Base-by-base conservation (phyloP, 1,140 invertebrate genomes). In the Drosophila micromelanica region DNA sequence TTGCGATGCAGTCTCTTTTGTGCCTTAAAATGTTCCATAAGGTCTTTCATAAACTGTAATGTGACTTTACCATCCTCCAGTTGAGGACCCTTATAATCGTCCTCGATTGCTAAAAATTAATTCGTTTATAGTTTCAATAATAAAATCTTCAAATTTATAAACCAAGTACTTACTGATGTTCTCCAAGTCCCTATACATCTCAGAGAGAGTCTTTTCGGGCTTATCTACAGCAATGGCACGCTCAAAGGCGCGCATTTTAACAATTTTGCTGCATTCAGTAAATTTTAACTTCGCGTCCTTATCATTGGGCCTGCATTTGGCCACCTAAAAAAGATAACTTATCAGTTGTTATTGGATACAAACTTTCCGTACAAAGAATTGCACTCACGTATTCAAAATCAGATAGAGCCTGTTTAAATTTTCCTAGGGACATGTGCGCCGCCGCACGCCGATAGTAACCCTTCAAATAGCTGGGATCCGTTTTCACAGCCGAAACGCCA, bases 191-290 rank as follows among this genome's bases (percentile, higher is more conserved):
- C 99, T 96, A 62, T 93, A 93, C 68, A 94, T 93, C 65, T 98
- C 97, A 5, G 97, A 95, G 72, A 99, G 94, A 89, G 95, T 96
- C 79, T 96, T 97, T 87, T 96, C 96, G 27, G 95, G 95, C 69
- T 98, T 96, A 80, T 99, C 98, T 2, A 98, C 96, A 9, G 98
- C 95, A 87, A 99, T 99, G 1, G 99, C 99, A 93, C 98, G 98
- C 92, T 99, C 97, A 93, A 99, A 99, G 2, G 98, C 97, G 72
- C 97, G 94, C 93, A 96, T 96, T 92, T 96, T 97, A 3, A 99
- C 96, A 90, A 99, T 98, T 94, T 99, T 99, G 92, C 95, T 96
- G 93, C 99, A 99, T 93, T 99, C 98, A 40, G 94, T 95, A 90
- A 94, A 99, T 92, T 99, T 99, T n/a, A 95, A 81, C 92, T 96